phyloP scores from a whole-genome alignment of 2,888 invertebrate species.

The Meandrusa payeni region DNA sequence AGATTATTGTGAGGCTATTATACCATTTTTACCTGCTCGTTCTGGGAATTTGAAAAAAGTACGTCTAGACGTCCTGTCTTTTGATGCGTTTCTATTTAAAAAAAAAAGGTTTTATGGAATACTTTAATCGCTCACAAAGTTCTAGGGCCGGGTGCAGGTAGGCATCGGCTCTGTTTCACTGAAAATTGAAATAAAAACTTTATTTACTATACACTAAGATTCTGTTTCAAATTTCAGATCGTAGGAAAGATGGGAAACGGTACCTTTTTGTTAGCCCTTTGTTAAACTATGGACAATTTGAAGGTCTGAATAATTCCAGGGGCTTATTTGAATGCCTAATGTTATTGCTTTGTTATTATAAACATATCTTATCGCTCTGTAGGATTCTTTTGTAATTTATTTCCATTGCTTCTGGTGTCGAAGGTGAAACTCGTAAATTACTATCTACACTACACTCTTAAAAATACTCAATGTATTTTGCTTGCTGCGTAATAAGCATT shows the following conservation, averaged over 20 bases:
- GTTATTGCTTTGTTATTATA: too few relatives aligned
- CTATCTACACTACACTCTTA: too few relatives aligned
- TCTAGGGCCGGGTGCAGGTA: conserved; percentile 74
- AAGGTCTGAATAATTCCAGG: neutral
- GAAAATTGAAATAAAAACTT: conserved; percentile 49
- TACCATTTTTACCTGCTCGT: conserved; percentile 63
- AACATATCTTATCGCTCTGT: too few relatives aligned
- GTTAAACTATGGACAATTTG: conserved; percentile 16
- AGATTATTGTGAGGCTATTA: conserved; percentile 27
- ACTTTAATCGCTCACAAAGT: conserved; percentile 58
- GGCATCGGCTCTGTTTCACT: conserved; percentile 37
- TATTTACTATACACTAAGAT: conserved; percentile 50
- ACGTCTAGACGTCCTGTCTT: conserved; percentile 76
- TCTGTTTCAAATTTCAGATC: conserved; percentile 42
- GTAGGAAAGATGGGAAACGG: conserved; percentile 29
- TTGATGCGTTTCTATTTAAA: conserved; percentile 67
- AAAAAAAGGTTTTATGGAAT: conserved; percentile 64
- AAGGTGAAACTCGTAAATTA: too few relatives aligned
- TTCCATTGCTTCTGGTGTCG: too few relatives aligned
- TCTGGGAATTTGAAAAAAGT: conserved; percentile 62
- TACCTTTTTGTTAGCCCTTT: conserved; percentile 34
- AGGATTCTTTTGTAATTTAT: too few relatives aligned
- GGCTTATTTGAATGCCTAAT: neutral
- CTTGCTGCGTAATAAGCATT: neutral
- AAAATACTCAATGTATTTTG: neutral